Evolutionary conservation across 1,140 invertebrate species (phyloP).

Genomic region (Propsilocerus akamusi): DNA sequence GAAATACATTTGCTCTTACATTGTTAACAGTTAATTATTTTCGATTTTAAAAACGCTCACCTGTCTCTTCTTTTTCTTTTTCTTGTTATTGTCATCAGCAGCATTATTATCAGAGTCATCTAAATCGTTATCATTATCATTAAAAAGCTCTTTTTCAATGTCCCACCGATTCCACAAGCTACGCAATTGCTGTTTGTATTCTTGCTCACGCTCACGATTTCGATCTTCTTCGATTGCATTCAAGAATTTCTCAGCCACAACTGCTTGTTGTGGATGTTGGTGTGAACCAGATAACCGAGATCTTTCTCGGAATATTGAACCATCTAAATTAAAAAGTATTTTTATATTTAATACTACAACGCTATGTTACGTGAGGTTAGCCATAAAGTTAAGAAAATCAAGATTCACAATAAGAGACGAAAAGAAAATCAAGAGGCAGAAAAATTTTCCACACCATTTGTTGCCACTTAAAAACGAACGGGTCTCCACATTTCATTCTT

Average conservation of each 20-base stretch:
- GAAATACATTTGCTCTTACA: slow-evolving; percentile 25
- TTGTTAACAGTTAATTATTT: slow-evolving; percentile 22
- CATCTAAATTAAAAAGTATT: too few relatives aligned
- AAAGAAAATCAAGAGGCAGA: too few relatives aligned
- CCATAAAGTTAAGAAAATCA: too few relatives aligned
- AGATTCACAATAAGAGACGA: too few relatives aligned
- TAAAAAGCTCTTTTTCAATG: slow-evolving; percentile 21
- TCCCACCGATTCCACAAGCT: slow-evolving; percentile 37
- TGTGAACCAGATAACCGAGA: slow-evolving; percentile 2
- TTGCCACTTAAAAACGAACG: too few relatives aligned
- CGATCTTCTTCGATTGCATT: slow-evolving; percentile 28
- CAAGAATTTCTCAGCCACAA: slow-evolving; percentile 33
- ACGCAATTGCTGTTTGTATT: slow-evolving; percentile 31
- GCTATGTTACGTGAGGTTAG: too few relatives aligned
- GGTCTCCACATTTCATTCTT: not conserved
- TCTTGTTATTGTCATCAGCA: slow-evolving; percentile 24
- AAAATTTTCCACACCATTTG: not conserved
- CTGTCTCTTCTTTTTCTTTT: slow-evolving; percentile 32
- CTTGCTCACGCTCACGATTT: slow-evolving; percentile 24
- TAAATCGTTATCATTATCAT: slow-evolving; percentile 24
- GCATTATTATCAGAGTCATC: slow-evolving; percentile 22
- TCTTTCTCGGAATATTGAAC: slow-evolving; percentile 32
- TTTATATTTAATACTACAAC: too few relatives aligned
- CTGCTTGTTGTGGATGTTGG: slow-evolving; percentile 26
- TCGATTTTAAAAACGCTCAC: slow-evolving; percentile 26